These are phyloP conservation scores for Prosopocoilus inquinatus DNA, from an alignment of 2,888 invertebrate genomes.

Conservation along the genomic window DNA sequence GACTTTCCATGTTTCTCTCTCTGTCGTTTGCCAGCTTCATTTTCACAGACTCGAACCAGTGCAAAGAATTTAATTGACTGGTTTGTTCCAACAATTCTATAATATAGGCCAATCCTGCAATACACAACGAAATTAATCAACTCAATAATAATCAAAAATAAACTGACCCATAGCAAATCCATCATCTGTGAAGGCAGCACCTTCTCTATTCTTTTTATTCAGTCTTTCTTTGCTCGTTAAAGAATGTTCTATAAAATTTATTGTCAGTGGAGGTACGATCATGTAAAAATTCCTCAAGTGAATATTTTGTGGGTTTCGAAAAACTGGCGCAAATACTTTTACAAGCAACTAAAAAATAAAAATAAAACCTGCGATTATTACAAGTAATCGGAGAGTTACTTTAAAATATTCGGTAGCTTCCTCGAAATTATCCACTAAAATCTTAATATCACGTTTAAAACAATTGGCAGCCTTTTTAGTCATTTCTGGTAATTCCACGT, in stretches of 20 bases:
- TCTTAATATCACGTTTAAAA: slow-evolving; percentile 74
- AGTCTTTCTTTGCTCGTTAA: slow-evolving; percentile 90
- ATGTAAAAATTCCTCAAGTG: slow-evolving; percentile 91
- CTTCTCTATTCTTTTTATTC: slow-evolving; percentile 83
- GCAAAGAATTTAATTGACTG: slow-evolving; percentile 82
- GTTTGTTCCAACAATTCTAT: slow-evolving; percentile 85
- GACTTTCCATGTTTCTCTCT: slow-evolving; percentile 53
- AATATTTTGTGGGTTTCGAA: slow-evolving; percentile 80
- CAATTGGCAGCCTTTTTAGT: slow-evolving; percentile 67
- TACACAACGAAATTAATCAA: neutral
- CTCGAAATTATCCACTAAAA: slow-evolving; percentile 67
- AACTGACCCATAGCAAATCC: slow-evolving; percentile 91
- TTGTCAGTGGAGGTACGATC: slow-evolving; percentile 88
- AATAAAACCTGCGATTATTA: neutral
- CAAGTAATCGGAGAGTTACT: slow-evolving; percentile 13
- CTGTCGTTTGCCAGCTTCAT: slow-evolving; percentile 69
- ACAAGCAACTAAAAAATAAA: slow-evolving; percentile 67
- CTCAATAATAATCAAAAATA: neutral
- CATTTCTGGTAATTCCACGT: slow-evolving; percentile 59
- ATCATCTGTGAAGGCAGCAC: slow-evolving; percentile 94
- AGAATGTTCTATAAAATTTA: slow-evolving; percentile 94
- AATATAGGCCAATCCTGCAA: slow-evolving; percentile 78
- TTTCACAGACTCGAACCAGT: slow-evolving; percentile 91
- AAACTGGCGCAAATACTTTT: slow-evolving; percentile 88
- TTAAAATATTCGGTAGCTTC: slow-evolving; percentile 40